Evolutionary conservation across 2,113 vertebrate genomes (phyloP), one percentile per base, ranked within the genome.

Genomic region (Indicator maculatus): DNA sequence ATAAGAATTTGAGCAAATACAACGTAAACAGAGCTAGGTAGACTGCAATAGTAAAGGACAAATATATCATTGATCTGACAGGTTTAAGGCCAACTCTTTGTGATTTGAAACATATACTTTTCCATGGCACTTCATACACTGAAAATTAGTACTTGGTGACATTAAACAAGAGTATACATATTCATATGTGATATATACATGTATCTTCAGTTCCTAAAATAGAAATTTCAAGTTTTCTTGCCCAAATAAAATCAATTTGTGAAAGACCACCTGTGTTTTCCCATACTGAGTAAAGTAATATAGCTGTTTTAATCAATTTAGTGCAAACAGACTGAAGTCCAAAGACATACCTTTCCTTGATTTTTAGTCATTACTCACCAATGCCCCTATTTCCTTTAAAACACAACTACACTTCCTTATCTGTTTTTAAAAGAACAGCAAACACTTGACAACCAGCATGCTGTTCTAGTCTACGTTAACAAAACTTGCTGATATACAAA

Each of bases 71-170:
- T 77, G 76, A 95, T 78, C 71, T 71, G 78, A 90, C 63, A 95
- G 53, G 67, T 95, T 96, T 98, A 98, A 98, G 96, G 97, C 97
- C 91, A 87, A 55, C 72, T 86, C 67, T 79, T 90, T 81, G 50
- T 52, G 39, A 89, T 91, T 75, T 93, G 31, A 97, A 96, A 87
- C 83, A 83, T 11, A 53, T 53, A 72, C 39, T 89, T 95, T 96
- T 88, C 77, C 90, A 95, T 96, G 96, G 97, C 97, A 98, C 95
- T 96, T 97, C 88, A 95, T 64, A 95, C 33, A 90, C 73, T 85
- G 85, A 86, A 96, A 77, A 65, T 86, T 89, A 70, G 88, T 88
- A 97, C 56, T 75, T 77, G 56, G 45, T 93, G 75, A 88, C 83
- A 97, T 81, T 70, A 90, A 88, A 88, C 69, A 89, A 78, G 78